A percentile compares a stretch with the other conserved stretches of the same genome.
phyloP scores from a whole-genome alignment of 2,113 vertebrate genomes.

The Coracopsis vasa region DNA sequence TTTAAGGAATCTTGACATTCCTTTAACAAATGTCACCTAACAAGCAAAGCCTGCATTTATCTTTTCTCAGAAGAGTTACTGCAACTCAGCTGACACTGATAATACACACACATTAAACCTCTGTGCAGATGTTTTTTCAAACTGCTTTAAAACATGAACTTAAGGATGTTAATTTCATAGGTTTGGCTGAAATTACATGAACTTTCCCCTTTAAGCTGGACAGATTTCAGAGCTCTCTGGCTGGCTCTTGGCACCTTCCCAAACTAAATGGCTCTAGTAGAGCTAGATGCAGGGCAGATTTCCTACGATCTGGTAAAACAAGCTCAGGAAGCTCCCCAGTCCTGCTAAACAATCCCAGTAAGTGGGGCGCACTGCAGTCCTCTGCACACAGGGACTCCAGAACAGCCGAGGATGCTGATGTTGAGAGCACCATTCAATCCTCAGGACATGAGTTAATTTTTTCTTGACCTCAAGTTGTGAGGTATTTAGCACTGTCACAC shows the following conservation, averaged over 20 bases:
- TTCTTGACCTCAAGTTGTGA: neutral
- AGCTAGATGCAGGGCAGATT: neutral
- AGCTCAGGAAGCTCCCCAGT: neutral
- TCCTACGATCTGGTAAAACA: neutral
- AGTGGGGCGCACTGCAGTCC: neutral
- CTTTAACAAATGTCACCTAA: neutral
- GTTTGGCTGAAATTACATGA: neutral
- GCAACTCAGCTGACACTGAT: neutral
- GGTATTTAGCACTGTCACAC: neutral
- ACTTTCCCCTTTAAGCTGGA: neutral
- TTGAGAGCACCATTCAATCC: neutral
- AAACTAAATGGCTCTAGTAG: neutral
- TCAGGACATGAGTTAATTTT: rapidly evolving
- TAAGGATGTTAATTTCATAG: neutral
- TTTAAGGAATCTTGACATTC: neutral
- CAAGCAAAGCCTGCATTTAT: neutral
- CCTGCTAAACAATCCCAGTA: neutral
- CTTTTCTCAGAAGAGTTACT: neutral
- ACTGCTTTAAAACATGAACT: neutral
- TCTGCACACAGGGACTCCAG: neutral
- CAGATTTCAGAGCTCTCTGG: neutral
- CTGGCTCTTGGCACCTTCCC: neutral
- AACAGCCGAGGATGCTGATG: neutral
- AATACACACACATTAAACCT: neutral
- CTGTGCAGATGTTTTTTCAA: neutral